These are phyloP conservation scores for Callocephalon fimbriatum DNA, from an alignment of 2,113 vertebrate genomes.

Conservation along the genomic window DNA sequence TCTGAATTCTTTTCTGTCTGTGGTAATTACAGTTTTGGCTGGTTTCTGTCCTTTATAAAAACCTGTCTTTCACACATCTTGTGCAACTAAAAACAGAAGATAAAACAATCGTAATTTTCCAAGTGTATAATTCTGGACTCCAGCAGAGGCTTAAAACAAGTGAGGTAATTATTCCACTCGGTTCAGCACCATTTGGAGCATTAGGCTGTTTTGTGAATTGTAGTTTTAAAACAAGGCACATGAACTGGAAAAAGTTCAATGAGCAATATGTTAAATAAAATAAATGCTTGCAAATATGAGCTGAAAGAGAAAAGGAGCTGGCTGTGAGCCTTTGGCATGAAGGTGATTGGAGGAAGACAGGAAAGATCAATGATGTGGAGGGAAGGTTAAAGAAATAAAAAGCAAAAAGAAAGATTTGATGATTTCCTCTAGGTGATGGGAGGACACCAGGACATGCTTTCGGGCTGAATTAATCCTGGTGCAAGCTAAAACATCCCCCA, in stretches of 20 bases:
- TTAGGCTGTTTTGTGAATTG: slow-evolving; percentile 44
- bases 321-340: background rate
- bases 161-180: slow-evolving; percentile 71
- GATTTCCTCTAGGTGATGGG: background rate
- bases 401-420: background rate
- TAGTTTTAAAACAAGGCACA: slow-evolving; percentile 57
- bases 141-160: slow-evolving; percentile 55
- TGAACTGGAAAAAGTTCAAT: slow-evolving; percentile 58
- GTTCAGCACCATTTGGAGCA: slow-evolving; percentile 59
- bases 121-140: slow-evolving; percentile 63
- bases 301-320: background rate
- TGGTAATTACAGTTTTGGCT: slow-evolving; percentile 48
- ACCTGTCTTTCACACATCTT: slow-evolving; percentile 32
- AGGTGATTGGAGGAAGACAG: background rate
- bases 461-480: background rate
- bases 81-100: background rate
- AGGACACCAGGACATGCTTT: background rate
- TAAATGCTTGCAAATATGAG: background rate
- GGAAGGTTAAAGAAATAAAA: background rate
- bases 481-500: background rate
- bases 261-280: background rate
- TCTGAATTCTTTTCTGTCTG: background rate
- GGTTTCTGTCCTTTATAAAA: slow-evolving; percentile 41
- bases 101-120: slow-evolving; percentile 69
- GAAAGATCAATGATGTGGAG: background rate